Conservation (phyloP, 2,888 invertebrate genomes). For the Tetropium fuscum region DNA sequence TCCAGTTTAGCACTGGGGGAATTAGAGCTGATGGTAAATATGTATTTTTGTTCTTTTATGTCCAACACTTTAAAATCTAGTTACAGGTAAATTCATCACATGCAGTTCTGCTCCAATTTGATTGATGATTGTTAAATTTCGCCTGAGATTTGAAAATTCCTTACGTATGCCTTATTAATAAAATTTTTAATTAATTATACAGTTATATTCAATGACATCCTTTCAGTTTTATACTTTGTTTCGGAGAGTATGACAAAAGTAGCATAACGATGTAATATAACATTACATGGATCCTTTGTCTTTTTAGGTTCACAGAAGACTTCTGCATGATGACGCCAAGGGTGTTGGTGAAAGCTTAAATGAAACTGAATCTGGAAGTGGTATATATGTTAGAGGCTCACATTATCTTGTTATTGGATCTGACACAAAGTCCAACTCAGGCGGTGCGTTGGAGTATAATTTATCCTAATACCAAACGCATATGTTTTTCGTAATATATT, state of each 20-base stretch:
- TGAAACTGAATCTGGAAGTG: conserved; percentile 77
- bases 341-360: conserved; percentile 93
- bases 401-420: conserved; percentile 39
- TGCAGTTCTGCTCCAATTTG: too few relatives aligned
- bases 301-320: conserved; percentile 80
- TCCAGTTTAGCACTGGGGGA: conserved; percentile 69
- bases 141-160: background rate
- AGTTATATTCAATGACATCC: too few relatives aligned
- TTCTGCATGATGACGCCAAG: conserved; percentile 87
- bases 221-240: too few relatives aligned
- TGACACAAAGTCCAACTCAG: background rate
- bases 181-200: too few relatives aligned
- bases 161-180: too few relatives aligned
- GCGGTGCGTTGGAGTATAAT: conserved; percentile 27
- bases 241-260: too few relatives aligned
- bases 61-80: too few relatives aligned
- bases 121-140: background rate
- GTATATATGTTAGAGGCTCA: conserved; percentile 75
- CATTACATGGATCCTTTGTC: too few relatives aligned
- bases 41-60: background rate
- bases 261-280: too few relatives aligned
- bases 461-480: too few relatives aligned
- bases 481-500: too few relatives aligned
- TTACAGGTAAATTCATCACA: too few relatives aligned
- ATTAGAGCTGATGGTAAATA: conserved; percentile 74